phyloP scores from a whole-genome alignment of 2,797 vertebrate genomes.

The Chiroxiphia lanceolata region DNA sequence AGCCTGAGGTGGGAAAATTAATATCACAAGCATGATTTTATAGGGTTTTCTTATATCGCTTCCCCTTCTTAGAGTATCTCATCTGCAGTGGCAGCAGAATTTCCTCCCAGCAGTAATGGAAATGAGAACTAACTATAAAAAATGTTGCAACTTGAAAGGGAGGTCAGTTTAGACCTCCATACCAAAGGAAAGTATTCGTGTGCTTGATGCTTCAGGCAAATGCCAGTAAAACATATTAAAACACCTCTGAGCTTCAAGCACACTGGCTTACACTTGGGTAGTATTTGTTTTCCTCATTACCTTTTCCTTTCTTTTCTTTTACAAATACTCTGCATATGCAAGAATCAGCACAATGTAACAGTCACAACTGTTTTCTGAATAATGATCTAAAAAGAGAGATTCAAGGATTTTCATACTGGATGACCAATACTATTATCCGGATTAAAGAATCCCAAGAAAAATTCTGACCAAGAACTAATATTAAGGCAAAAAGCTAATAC shows the following conservation, averaged over 20 bases:
- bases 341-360: background rate
- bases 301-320: constrained; percentile 20
- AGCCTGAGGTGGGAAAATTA: constrained; percentile 83
- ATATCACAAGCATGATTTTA: constrained; percentile 80
- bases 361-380: constrained; percentile 20
- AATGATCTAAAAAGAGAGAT: constrained; percentile 29
- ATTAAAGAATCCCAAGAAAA: constrained; percentile 55
- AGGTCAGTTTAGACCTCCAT: constrained; percentile 29
- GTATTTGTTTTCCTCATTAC: background rate
- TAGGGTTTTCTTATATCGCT: constrained; percentile 49
- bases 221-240: background rate
- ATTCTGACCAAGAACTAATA: constrained; percentile 19
- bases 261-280: background rate
- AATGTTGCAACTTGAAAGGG: constrained; percentile 18
- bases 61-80: constrained; percentile 60
- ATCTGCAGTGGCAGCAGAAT: constrained; percentile 61
- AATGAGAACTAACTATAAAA: constrained; percentile 65
- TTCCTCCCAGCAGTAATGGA: constrained; percentile 53
- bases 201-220: background rate
- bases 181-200: background rate
- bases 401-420: constrained; percentile 24
- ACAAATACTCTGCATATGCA: background rate
- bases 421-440: constrained; percentile 8
- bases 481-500: background rate
- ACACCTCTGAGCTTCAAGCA: background rate